Evolutionary conservation across 2,113 vertebrate species (phyloP).

Genomic region (Motacilla tschutschensis): DNA sequence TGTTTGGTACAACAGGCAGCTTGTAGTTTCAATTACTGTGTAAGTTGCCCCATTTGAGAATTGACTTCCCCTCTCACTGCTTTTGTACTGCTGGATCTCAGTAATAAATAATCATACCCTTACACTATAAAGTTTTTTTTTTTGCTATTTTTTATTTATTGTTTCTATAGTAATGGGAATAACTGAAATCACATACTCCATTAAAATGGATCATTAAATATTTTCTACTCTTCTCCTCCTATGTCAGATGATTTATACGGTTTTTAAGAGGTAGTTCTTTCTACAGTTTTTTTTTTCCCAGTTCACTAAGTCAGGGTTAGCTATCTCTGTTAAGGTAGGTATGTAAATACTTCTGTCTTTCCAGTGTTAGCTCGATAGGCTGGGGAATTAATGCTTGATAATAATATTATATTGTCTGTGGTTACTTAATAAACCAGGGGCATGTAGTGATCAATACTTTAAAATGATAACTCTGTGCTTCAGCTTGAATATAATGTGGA

Average conservation of each 20-base stretch:
- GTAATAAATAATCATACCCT: not conserved
- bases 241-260: not conserved
- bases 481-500: not conserved
- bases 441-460: not conserved
- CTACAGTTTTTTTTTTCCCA: not conserved
- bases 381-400: not conserved
- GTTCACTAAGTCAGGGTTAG: not conserved
- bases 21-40: not conserved
- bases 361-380: not conserved
- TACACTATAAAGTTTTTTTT: not conserved
- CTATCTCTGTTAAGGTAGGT: not conserved
- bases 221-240: not conserved
- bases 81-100: not conserved
- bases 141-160: not conserved
- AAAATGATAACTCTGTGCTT: not conserved
- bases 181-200: not conserved
- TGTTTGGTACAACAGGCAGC: not conserved
- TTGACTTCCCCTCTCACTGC: constrained; percentile 2
- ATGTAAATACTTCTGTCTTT: not conserved
- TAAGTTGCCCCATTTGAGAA: not conserved
- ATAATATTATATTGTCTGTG: not conserved
- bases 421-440: not conserved
- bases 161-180: not conserved
- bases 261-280: not conserved
- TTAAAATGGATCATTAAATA: not conserved